phyloP scores from a whole-genome alignment of 2,888 invertebrate species.

The Eristalis tenax region DNA sequence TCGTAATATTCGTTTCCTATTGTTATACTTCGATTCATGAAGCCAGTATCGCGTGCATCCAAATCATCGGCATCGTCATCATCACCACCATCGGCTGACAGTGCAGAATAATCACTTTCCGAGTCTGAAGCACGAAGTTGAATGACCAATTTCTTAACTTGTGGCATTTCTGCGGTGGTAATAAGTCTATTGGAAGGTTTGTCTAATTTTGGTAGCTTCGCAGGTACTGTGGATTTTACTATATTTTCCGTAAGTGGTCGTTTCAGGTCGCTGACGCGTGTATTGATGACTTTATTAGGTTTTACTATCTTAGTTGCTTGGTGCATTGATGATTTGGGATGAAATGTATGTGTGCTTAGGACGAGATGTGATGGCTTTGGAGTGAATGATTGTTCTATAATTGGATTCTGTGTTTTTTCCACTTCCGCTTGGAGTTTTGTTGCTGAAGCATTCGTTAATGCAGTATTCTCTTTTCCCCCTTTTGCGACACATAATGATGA shows the following conservation, averaged over 20 bases:
- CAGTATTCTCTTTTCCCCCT: not conserved
- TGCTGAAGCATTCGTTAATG: not conserved
- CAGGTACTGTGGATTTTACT: not conserved
- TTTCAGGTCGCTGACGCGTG: conserved; percentile 73
- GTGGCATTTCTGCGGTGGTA: conserved; percentile 75
- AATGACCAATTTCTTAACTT: conserved; percentile 77
- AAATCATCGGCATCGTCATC: conserved; percentile 62
- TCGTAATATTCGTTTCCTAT: conserved; percentile 73
- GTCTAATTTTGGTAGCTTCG: conserved; percentile 41
- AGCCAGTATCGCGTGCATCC: not conserved
- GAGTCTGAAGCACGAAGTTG: conserved; percentile 75
- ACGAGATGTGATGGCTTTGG: not conserved
- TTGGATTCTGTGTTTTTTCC: not conserved
- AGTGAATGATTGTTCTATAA: not conserved
- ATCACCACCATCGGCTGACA: conserved; percentile 76
- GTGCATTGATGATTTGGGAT: not conserved
- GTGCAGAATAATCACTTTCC: conserved; percentile 70
- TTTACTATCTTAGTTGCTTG: conserved; percentile 77
- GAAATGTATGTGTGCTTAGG: not conserved
- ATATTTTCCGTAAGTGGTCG: conserved; percentile 63
- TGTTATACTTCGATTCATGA: conserved; percentile 37
- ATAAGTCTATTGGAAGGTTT: conserved; percentile 75
- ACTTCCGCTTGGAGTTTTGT: not conserved
- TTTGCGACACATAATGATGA: not conserved
- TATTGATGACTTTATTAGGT: conserved; percentile 79